Base-by-base conservation (phyloP, 2,888 invertebrate species). In the Epicampocera succincta region DNA sequence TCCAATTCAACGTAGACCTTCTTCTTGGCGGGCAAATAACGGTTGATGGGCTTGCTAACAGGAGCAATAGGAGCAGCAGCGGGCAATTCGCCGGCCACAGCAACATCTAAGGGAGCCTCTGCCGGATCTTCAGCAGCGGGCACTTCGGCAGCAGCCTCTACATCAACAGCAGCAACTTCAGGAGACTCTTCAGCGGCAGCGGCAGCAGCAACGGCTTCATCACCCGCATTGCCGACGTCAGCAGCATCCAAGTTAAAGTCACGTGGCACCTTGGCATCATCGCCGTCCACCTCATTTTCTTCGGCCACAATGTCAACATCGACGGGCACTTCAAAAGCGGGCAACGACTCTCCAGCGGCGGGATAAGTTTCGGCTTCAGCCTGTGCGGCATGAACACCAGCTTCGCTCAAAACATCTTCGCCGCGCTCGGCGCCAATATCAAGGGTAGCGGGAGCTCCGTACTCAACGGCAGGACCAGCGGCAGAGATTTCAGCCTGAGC, bases 281-380 rank as follows among this genome's bases (percentile, higher is more conserved):
- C 86, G 60, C 87, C 86, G 63, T 83, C 80, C 8, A 85, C 81
- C 42, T 85, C 85, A 40, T 83, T 75, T n/a, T 85, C 84, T 21
- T 83, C 85, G 25, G 79, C 82, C 9, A 83, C 84, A 75, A 77
- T 78, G n/a, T 77, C 84, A 74, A 60, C 80, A 42, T 79, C 82
- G 52, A 72, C 77, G 38, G 76, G 76, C 8, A 83, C 50, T n/a
- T 66, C 81, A 29, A 66, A 69, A 17, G 52, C 15, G 5, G 46
- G 25, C 19, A 48, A 50, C 8, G 72, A 66, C 15, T 80, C 77
- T 56, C 61, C 83, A 58, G 87, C 86, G 3, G 86, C 87, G 44
- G 91, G 91, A 80, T 89, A 91, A 40, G 91, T 90, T 85, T 91
- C 91, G 75, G 91, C 90, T 40, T 90, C 83, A 3, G 90, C 88